Conservation (phyloP, 2,797 vertebrate genomes). For the Chromis chromis region DNA sequence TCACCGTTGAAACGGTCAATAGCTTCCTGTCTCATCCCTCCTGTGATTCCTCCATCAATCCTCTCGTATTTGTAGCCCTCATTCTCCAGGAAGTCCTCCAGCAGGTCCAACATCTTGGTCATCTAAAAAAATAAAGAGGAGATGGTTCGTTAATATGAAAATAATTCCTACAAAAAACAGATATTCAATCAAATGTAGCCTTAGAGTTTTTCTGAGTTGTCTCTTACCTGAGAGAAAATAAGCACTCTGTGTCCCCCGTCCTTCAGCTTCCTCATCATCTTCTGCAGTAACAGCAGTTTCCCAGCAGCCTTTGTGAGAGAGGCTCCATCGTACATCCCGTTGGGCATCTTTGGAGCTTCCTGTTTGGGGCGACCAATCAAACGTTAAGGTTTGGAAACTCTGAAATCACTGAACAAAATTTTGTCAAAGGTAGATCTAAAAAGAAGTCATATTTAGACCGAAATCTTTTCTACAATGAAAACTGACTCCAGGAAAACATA, state of each 20-base stretch:
- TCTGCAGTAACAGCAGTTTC: constrained; percentile 93
- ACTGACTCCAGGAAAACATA: too few relatives aligned
- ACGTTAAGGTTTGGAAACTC: background rate
- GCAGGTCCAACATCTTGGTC: constrained; percentile 98
- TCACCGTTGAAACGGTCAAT: constrained; percentile 97
- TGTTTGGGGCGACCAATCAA: constrained; percentile 61
- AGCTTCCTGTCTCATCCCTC: constrained; percentile 98
- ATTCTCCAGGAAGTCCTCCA: constrained; percentile 97
- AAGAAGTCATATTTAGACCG: too few relatives aligned
- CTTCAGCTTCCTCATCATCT: constrained; percentile 97
- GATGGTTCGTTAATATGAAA: fast-evolving
- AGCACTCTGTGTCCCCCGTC: constrained; percentile 96
- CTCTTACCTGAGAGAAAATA: constrained; percentile 95
- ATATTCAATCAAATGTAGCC: fast-evolving
- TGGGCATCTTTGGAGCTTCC: constrained; percentile 99
- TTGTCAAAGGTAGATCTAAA: too few relatives aligned
- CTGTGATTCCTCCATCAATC: constrained; percentile 97
- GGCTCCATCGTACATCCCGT: constrained; percentile 97
- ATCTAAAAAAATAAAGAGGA: constrained; percentile 83
- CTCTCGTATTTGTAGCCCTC: constrained; percentile 99
- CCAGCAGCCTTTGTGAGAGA: constrained; percentile 94
- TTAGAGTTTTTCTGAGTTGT: background rate
- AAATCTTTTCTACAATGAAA: too few relatives aligned
- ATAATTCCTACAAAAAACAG: background rate
- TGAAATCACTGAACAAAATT: background rate